These are phyloP conservation scores for Montipora efflorescens DNA, from an alignment of 64 coral and sea anemone species.

Conservation along the genomic window DNA sequence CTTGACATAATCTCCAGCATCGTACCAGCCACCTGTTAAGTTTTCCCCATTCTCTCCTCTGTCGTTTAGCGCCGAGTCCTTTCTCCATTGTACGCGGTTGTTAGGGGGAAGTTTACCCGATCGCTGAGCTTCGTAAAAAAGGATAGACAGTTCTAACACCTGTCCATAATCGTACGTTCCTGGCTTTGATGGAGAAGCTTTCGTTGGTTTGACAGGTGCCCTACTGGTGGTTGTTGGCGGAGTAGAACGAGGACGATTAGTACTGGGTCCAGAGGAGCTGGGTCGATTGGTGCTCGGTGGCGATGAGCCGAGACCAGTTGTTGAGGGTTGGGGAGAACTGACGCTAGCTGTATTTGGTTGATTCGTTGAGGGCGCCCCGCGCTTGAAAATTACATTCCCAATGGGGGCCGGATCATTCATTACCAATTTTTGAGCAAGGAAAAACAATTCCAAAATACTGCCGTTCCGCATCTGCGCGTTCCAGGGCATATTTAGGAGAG, in stretches of 20 bases:
- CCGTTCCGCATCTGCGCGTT: conserved; percentile 49
- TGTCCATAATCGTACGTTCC: conserved; percentile 65
- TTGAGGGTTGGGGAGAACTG: neutral
- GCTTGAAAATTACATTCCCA: conserved; percentile 33
- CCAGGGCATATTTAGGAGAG: conserved; percentile 71
- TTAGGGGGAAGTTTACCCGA: conserved; percentile 84
- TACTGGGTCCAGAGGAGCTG: neutral
- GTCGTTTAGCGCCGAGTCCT: conserved; percentile 78
- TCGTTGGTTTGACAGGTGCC: conserved; percentile 8
- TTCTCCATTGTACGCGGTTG: conserved; percentile 91
- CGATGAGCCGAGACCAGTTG: neutral
- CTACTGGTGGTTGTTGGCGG: neutral
- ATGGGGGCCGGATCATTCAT: neutral
- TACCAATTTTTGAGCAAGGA: conserved; percentile 34
- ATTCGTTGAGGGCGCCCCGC: neutral
- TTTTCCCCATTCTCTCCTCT: conserved; percentile 73
- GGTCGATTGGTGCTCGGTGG: neutral
- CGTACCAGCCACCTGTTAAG: conserved; percentile 95
- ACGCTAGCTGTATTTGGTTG: neutral
- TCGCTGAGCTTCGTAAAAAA: conserved; percentile 96
- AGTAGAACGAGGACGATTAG: neutral
- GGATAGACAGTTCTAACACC: conserved; percentile 84
- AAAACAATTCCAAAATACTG: conserved; percentile 12
- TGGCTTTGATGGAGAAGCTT: neutral
- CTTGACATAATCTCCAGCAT: conserved; percentile 97